phyloP scores from a whole-genome alignment of 2,113 vertebrate genomes.

The Cygnus buccinator region DNA sequence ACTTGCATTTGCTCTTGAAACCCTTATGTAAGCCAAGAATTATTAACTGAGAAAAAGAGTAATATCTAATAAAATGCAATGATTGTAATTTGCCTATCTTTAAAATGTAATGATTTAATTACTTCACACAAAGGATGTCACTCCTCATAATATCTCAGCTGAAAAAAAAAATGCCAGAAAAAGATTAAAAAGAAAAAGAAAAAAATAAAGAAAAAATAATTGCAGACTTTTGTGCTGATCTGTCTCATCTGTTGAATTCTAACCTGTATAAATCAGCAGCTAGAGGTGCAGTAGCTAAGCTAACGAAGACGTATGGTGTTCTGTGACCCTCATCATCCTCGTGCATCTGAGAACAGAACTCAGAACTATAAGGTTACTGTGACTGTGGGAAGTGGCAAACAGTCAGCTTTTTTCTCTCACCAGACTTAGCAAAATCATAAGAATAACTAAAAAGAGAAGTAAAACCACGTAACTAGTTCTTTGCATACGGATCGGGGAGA shows the following conservation, averaged over 20 bases:
- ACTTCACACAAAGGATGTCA: background rate
- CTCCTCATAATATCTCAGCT: background rate
- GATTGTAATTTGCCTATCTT: background rate
- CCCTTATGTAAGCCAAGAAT: background rate
- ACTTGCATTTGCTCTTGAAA: background rate
- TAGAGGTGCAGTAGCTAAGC: constrained; percentile 12
- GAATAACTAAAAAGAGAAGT: background rate
- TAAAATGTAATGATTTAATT: background rate
- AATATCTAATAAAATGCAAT: background rate
- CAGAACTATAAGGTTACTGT: background rate
- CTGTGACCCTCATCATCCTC: constrained; percentile 22
- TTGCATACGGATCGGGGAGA: background rate
- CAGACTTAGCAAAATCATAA: background rate
- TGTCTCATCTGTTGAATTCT: background rate
- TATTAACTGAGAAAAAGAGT: background rate
- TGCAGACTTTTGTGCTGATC: background rate
- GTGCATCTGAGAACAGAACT: constrained; percentile 16
- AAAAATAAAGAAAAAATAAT: background rate
- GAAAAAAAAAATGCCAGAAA: background rate
- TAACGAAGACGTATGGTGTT: background rate
- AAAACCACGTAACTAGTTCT: background rate
- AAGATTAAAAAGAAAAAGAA: background rate
- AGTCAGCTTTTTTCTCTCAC: background rate
- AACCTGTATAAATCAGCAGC: constrained; percentile 3
- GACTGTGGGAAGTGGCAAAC: background rate